Evolutionary conservation across 2,113 vertebrate genomes (phyloP).

Genomic region (Rhinogobius similis): DNA sequence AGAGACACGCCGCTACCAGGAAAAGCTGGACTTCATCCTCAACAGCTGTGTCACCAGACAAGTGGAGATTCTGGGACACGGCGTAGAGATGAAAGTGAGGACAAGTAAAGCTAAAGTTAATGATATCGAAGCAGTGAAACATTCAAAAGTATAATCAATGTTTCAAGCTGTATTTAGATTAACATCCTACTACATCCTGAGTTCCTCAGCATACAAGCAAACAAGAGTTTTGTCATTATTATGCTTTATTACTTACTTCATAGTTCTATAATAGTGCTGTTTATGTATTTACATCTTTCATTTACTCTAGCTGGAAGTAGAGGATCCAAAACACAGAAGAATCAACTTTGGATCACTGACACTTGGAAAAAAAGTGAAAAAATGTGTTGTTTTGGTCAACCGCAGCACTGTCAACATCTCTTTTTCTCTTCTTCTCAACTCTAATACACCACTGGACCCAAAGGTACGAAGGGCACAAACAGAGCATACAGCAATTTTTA

Average conservation of each 20-base stretch:
- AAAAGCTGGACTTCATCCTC: constrained; percentile 82
- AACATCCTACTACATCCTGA: background rate
- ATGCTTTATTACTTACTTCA: background rate
- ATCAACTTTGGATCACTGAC: constrained; percentile 82
- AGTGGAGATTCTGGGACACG: constrained; percentile 83
- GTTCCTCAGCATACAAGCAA: background rate
- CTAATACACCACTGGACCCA: constrained; percentile 69
- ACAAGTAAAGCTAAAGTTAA: background rate
- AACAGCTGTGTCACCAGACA: constrained; percentile 75
- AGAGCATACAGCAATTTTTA: background rate
- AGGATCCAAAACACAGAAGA: constrained; percentile 76
- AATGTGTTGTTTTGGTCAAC: constrained; percentile 79
- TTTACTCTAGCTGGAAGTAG: constrained; percentile 77
- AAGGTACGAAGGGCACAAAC: constrained; percentile 70
- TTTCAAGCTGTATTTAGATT: too few relatives aligned
- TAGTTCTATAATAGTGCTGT: background rate
- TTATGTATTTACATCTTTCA: background rate
- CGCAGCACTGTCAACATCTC: constrained; percentile 73
- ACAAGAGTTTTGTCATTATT: too few relatives aligned
- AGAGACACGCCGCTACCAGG: constrained; percentile 76
- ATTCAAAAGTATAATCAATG: background rate
- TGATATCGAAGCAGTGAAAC: background rate
- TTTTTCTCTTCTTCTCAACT: constrained; percentile 70
- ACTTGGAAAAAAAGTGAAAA: constrained; percentile 78
- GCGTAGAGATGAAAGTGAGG: constrained; percentile 85